Conservation (phyloP, 2,113 vertebrate genomes). For the Petromus typicus region DNA sequence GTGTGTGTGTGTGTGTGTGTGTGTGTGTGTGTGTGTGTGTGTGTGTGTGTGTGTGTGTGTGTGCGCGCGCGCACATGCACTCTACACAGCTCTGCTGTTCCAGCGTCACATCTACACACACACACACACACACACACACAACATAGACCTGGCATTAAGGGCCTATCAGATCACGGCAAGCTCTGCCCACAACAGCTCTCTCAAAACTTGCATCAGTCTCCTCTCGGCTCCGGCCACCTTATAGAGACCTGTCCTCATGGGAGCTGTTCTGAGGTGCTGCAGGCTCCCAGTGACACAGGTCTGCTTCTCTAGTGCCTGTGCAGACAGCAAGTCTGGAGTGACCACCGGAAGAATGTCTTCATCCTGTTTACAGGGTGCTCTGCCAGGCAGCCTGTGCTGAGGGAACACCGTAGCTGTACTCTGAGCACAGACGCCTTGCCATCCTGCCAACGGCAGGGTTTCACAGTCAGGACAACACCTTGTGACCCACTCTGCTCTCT, state of each 20-base stretch:
- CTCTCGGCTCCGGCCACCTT: neutral
- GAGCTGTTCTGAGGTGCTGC: neutral
- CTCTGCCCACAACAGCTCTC: neutral
- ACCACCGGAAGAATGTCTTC: neutral
- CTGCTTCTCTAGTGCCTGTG: neutral
- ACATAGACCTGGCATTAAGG: neutral
- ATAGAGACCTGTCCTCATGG: neutral
- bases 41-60: too few relatives aligned
- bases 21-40: too few relatives aligned
- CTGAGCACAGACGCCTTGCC: neutral
- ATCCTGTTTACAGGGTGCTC: neutral
- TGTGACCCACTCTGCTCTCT: slow-evolving; percentile 73
- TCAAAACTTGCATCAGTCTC: neutral
- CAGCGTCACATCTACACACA: neutral
- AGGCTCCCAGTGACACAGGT: neutral
- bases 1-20: too few relatives aligned
- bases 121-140: neutral
- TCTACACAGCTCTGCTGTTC: neutral
- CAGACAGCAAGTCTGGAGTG: neutral
- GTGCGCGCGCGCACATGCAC: too few relatives aligned
- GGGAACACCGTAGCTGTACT: accelerated
- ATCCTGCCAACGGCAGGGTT: neutral
- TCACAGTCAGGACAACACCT: slow-evolving; percentile 27
- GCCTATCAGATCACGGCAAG: neutral
- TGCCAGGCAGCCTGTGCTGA: neutral